Evolutionary conservation across 2,797 vertebrate genomes (phyloP).

Genomic region (Ciconia nigra): DNA sequence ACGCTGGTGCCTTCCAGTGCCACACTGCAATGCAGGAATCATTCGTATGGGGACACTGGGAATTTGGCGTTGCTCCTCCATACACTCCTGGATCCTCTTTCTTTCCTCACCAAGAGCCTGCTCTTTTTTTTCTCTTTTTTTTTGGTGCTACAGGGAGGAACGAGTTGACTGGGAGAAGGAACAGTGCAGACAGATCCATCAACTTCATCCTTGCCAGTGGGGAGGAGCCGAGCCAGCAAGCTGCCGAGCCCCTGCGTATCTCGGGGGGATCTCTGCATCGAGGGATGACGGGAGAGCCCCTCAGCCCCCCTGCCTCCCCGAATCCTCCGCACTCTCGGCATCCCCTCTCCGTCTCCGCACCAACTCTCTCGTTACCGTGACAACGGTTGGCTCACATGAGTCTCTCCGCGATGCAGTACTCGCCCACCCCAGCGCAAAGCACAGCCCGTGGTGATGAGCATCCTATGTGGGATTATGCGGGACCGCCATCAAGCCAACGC

Average conservation of each 20-base stretch:
- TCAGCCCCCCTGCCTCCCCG: neutral
- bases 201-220: neutral
- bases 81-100: neutral
- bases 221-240: neutral
- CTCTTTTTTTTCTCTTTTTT: neutral
- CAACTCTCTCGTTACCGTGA: constrained; percentile 37
- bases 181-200: neutral
- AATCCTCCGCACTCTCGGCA: neutral
- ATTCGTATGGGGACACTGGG: accelerated
- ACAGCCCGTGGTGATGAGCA: neutral
- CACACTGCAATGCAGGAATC: accelerated
- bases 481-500: neutral
- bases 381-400: neutral
- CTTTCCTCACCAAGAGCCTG: neutral
- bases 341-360: neutral
- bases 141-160: neutral
- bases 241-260: neutral
- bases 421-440: neutral
- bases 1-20: neutral
- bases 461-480: accelerated
- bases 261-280: neutral
- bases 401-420: neutral
- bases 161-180: neutral
- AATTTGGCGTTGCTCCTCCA: accelerated
- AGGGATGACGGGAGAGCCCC: neutral